phyloP scores from a whole-genome alignment of 2,113 vertebrate genomes.

The Centrocercus urophasianus region DNA sequence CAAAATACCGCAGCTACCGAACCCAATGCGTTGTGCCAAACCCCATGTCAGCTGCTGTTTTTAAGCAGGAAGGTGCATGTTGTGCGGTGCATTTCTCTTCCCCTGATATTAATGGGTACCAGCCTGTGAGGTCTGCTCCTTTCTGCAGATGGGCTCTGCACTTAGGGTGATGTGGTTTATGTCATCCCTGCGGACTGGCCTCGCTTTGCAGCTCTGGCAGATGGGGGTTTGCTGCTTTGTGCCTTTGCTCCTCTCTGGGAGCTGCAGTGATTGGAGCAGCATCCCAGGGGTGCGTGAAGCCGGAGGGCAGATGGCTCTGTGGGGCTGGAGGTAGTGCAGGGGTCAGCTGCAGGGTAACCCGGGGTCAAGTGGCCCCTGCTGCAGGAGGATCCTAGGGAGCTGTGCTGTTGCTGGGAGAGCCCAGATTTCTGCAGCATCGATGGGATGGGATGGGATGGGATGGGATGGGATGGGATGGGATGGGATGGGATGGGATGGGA shows the following conservation, averaged over 20 bases:
- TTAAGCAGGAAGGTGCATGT: not conserved
- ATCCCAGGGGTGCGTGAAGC: not conserved
- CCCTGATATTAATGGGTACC: not conserved
- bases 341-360: conserved; percentile 39
- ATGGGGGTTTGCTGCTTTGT: not conserved
- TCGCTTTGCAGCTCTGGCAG: not conserved
- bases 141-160: not conserved
- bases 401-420: not conserved
- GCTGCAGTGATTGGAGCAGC: conserved; percentile 1
- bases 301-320: conserved; percentile 40
- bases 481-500: no score
- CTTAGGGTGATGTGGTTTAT: not conserved
- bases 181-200: not conserved
- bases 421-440: not conserved
- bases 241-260: not conserved
- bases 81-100: not conserved
- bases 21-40: not conserved
- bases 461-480: not conserved
- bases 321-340: not conserved
- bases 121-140: not conserved
- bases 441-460: not conserved
- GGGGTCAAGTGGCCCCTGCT: not conserved
- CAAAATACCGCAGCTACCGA: not conserved
- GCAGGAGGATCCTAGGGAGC: not conserved
- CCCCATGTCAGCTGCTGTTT: not conserved